phyloP scores from a whole-genome alignment of 2,888 invertebrate genomes.

The Clostera curtula region DNA sequence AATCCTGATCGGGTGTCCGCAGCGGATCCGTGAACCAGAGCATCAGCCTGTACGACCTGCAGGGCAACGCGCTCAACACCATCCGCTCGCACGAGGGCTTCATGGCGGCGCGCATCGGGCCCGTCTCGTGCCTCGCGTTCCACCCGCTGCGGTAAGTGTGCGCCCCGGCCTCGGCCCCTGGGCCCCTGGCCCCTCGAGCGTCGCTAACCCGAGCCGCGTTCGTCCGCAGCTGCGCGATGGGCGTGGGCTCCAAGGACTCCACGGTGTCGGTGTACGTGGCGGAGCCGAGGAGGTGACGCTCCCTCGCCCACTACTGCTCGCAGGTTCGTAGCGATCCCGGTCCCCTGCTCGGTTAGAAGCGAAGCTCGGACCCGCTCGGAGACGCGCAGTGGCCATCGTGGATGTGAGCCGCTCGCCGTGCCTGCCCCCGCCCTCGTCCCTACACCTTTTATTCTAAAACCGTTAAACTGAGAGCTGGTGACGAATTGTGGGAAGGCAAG shows the following conservation, averaged over 20 bases:
- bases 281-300: slow-evolving; percentile 81
- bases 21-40: slow-evolving; percentile 86
- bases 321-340: too few relatives aligned
- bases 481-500: too few relatives aligned
- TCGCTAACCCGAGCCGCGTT: not conserved
- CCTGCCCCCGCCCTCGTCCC: too few relatives aligned
- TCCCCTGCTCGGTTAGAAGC: too few relatives aligned
- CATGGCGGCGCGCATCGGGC: slow-evolving; percentile 86
- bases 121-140: slow-evolving; percentile 91
- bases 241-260: slow-evolving; percentile 90
- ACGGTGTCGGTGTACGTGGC: slow-evolving; percentile 87
- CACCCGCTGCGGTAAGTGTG: slow-evolving; percentile 78
- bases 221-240: slow-evolving; percentile 80
- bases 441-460: too few relatives aligned
- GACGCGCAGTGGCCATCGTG: too few relatives aligned
- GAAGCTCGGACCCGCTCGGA: too few relatives aligned
- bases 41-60: slow-evolving; percentile 84
- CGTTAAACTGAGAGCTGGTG: too few relatives aligned
- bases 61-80: slow-evolving; percentile 82
- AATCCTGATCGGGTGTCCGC: slow-evolving; percentile 22
- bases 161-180: not conserved
- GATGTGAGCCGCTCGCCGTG: too few relatives aligned
- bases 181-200: not conserved
- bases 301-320: slow-evolving; percentile 60
- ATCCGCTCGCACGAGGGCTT: slow-evolving; percentile 95